Percentiles rank a stretch among this genome's conserved stretches.
Conservation (phyloP, 1,140 invertebrate genomes). For the Drosophila watanabei region DNA sequence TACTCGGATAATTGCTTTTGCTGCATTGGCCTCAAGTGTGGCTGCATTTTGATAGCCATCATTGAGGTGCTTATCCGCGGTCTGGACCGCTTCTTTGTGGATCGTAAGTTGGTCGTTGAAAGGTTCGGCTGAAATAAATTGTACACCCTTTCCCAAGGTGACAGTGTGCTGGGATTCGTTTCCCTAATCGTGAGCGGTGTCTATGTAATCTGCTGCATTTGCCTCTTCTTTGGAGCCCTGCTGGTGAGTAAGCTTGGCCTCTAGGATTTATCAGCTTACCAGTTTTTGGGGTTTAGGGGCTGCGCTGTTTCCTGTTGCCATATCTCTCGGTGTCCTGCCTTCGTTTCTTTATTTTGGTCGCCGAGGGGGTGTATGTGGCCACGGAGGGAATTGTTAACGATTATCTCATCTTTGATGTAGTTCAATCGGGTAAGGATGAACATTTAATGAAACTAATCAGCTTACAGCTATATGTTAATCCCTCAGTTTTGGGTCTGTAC, state of each 20-base stretch:
- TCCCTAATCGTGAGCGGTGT: conserved; percentile 46
- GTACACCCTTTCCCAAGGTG: conserved; percentile 5
- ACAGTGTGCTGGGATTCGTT: conserved; percentile 38
- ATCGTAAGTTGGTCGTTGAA: conserved; percentile 40
- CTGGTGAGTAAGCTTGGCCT: conserved; percentile 24
- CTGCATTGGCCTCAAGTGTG: conserved; percentile 54
- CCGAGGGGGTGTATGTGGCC: conserved; percentile 33
- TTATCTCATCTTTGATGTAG: conserved; percentile 52
- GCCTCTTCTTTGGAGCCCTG: conserved; percentile 51
- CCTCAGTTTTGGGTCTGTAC: conserved; percentile 52
- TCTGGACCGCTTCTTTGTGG: conserved; percentile 55
- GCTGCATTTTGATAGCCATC: conserved; percentile 67
- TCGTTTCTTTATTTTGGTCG: conserved; percentile 40
- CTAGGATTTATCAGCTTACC: neutral
- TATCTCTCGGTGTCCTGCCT: conserved; percentile 50
- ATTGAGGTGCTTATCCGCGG: conserved; percentile 61
- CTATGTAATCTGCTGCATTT: conserved; percentile 55
- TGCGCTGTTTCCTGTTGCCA: conserved; percentile 43
- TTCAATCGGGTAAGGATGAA: conserved; percentile 60
- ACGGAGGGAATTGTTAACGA: conserved; percentile 42
- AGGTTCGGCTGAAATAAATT: neutral
- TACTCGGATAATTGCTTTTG: conserved; percentile 65
- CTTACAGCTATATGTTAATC: neutral
- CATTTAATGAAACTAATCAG: too few relatives aligned
- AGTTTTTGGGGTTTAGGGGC: neutral